A percentile compares a stretch with the other conserved stretches of the same genome.
These are phyloP conservation scores for Pocillopora verrucosa DNA, from an alignment of 64 coral and sea anemone species.

Conservation along the genomic window DNA sequence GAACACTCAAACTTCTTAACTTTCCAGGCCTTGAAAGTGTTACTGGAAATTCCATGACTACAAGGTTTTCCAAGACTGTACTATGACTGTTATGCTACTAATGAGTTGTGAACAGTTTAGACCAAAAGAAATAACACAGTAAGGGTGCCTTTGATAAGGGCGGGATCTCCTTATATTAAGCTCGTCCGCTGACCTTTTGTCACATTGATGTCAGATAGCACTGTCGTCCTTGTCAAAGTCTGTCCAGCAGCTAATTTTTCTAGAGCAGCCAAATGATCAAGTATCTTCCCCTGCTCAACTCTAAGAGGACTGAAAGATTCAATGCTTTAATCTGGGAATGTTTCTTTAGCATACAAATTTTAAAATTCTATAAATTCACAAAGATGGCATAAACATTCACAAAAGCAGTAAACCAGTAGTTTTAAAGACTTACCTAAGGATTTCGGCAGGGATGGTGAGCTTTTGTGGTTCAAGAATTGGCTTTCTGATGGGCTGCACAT, in stretches of 20 bases:
- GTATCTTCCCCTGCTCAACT: slow-evolving; percentile 44
- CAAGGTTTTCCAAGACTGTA: no score
- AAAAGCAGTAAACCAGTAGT: neutral
- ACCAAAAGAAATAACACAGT: no score
- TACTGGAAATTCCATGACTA: no score
- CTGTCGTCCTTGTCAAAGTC: neutral
- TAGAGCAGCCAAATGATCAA: slow-evolving; percentile 47
- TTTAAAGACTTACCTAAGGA: neutral
- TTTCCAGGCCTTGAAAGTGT: no score
- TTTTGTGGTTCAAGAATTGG: neutral
- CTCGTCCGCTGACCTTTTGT: neutral
- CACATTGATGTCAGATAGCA: neutral
- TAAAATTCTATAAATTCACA: neutral
- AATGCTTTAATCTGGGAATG: neutral
- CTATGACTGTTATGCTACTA: no score
- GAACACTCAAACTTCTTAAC: no score
- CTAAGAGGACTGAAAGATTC: slow-evolving; percentile 59
- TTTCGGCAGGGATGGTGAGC: slow-evolving; percentile 9
- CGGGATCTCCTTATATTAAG: neutral
- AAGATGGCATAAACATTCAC: neutral
- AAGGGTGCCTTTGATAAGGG: no score
- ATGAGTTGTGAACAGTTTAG: no score
- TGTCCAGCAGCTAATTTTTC: slow-evolving; percentile 27
- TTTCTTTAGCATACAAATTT: neutral
- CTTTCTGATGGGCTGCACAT: neutral